phyloP scores from a whole-genome alignment of 2,797 vertebrate species.

The Myotis daubentonii region DNA sequence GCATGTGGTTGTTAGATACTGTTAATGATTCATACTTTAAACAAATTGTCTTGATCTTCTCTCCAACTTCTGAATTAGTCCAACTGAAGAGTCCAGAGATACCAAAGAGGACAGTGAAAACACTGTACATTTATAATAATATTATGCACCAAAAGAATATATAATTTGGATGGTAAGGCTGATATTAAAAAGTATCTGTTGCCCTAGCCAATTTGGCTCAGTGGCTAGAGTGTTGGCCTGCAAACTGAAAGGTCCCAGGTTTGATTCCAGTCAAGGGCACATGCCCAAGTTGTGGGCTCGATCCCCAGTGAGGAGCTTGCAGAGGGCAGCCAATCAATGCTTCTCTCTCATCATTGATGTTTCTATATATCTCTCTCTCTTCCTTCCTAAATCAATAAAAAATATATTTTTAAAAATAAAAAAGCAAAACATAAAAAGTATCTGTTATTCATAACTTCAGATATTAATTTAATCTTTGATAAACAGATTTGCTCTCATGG shows the following conservation, averaged over 20 bases:
- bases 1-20: slow-evolving; percentile 59
- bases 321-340: too few relatives aligned
- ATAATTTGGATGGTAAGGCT: not conserved
- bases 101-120: not conserved
- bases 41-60: not conserved
- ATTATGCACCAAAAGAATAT: not conserved
- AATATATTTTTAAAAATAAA: too few relatives aligned
- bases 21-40: slow-evolving; percentile 52
- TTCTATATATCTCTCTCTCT: too few relatives aligned
- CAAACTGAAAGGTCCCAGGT: too few relatives aligned
- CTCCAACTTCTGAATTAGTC: slow-evolving; percentile 4
- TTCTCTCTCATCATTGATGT: too few relatives aligned
- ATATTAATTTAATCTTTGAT: not conserved
- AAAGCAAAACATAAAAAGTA: not conserved
- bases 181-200: not conserved
- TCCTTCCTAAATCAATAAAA: too few relatives aligned
- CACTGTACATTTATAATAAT: not conserved
- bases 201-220: too few relatives aligned
- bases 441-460: not conserved
- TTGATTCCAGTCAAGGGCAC: too few relatives aligned
- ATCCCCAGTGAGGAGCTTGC: too few relatives aligned
- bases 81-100: slow-evolving; percentile 31
- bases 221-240: too few relatives aligned
- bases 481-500: not conserved
- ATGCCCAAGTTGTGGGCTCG: too few relatives aligned